These are phyloP conservation scores for Ceriagrion tenellum DNA, from an alignment of 2,888 invertebrate species.

Conservation along the genomic window DNA sequence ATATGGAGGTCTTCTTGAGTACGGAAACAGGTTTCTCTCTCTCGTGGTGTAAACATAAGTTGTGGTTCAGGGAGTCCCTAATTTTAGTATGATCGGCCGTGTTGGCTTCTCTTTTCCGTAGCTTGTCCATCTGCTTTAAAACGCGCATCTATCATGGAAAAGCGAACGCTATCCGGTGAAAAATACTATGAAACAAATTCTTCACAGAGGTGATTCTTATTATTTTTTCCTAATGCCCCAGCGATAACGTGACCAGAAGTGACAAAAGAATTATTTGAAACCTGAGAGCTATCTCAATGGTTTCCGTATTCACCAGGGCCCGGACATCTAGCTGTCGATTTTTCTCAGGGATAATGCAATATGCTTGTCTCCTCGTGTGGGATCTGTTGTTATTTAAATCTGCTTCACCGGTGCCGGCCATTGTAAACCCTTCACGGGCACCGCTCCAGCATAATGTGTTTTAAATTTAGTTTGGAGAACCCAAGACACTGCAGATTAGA, in stretches of 20 bases:
- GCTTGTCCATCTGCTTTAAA: not conserved
- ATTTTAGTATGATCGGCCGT: not conserved
- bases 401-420: not conserved
- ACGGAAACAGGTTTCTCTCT: not conserved
- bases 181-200: not conserved
- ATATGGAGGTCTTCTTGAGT: not conserved
- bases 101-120: not conserved
- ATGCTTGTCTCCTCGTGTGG: not conserved
- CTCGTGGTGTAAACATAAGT: not conserved
- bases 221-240: not conserved
- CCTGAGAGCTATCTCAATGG: not conserved
- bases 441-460: not conserved
- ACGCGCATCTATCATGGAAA: not conserved
- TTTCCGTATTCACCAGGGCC: not conserved
- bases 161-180: not conserved
- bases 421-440: not conserved
- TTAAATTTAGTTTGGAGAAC: not conserved
- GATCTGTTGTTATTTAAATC: constrained; percentile 6
- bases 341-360: not conserved
- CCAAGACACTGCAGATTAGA: not conserved
- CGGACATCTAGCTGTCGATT: not conserved
- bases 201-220: not conserved
- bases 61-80: not conserved
- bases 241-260: not conserved
- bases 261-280: constrained; percentile 4